Base-by-base conservation (phyloP, 2,797 vertebrate species). In the Clarias pachynema region DNA sequence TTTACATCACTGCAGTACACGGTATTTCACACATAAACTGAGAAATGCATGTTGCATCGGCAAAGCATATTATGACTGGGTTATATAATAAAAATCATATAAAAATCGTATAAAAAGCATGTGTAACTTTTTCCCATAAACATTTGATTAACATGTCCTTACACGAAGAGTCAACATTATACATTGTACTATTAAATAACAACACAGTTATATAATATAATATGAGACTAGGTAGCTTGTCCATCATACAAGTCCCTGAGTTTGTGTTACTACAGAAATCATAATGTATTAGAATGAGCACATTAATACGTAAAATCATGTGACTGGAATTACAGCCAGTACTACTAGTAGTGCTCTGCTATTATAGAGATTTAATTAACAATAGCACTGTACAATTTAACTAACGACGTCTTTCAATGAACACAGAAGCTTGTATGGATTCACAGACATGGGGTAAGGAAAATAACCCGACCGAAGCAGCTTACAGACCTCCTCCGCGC, bases 401-500 rank as follows among this genome's bases (percentile, higher is more conserved):
- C 31, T 37, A 37, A 29, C n/a, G 12, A 34, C 1, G 1, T 44
- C 12, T 26, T 79, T 44, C 14, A 63, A n/a, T 8, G 37, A 78
- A 60, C 31, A 15, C 56, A 9, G 31, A 31, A 31, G 18, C 29
- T 57, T 2, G 4, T 7, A 34, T 9, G 59, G 31, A 10, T 62
- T 40, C n/a, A 16, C 2, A 20, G 22, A 60, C 18, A 60, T 60
- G 26, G n/a, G 6, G 74, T 4, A 37, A n/a, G 34, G 34, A 63
- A 79, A n/a, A 62, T 40, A 40, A 86, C 85, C 85, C 66, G 57
- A 57, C 57, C 60, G 56, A 87, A 73, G 60, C 31, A 40, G 40
- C 82, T 81, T 81, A 44, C 66, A 62, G 62, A 80, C 86, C 49
- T 84, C 49, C 87, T 62, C 90, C 68, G 60, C 73, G 79, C 83